A percentile compares a stretch with the other conserved stretches of the same genome.
Conservation (phyloP, 1,140 invertebrate species). For the Zelostemma sp. region DNA sequence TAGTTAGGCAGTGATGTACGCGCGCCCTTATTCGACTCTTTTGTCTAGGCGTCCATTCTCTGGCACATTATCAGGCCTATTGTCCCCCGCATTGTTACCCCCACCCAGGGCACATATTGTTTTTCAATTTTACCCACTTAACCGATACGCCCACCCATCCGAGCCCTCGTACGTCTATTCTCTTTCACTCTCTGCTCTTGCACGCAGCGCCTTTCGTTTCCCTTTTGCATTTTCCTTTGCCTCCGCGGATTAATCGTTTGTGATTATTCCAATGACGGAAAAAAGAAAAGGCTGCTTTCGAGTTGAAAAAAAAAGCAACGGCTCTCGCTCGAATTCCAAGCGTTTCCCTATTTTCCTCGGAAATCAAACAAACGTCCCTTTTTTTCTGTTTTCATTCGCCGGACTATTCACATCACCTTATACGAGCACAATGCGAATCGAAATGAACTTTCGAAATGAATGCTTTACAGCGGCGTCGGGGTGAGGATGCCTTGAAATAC, state of each 20-base stretch:
- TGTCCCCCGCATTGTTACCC: constrained; percentile 70
- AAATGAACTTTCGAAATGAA: constrained; percentile 46
- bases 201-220: constrained; percentile 20
- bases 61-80: constrained; percentile 70
- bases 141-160: constrained; percentile 65
- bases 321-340: not conserved
- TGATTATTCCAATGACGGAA: not conserved
- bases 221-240: constrained; percentile 16
- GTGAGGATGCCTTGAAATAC: constrained; percentile 60
- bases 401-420: constrained; percentile 36
- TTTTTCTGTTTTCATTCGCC: constrained; percentile 27
- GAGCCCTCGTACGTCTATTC: constrained; percentile 31
- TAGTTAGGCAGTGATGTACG: constrained; percentile 55
- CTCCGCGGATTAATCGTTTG: not conserved
- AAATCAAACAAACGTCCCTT: constrained; percentile 27
- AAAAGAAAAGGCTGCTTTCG: too few species aligned
- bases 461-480: constrained; percentile 33
- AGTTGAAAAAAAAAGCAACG: too few species aligned
- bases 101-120: constrained; percentile 64
- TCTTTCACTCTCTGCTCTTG: constrained; percentile 24
- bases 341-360: not conserved
- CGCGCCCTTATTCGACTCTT: constrained; percentile 68
- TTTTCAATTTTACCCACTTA: constrained; percentile 72
- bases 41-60: constrained; percentile 70
- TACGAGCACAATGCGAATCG: constrained; percentile 41